Evolutionary conservation across 2,888 invertebrate genomes (phyloP).

Genomic region (Lasioglossum calceatum): DNA sequence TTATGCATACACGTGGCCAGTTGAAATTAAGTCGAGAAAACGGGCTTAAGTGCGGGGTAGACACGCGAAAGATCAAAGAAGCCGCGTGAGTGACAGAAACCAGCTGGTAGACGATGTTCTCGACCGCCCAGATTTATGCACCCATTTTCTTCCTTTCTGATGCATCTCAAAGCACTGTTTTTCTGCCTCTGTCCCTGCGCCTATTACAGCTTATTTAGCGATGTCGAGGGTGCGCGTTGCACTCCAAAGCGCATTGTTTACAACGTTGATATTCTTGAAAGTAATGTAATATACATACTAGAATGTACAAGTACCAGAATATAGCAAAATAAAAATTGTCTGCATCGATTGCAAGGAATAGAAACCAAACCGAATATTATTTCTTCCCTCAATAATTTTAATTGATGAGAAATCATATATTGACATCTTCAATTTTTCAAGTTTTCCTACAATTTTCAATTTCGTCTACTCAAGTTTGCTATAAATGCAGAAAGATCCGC

Average conservation of each 20-base stretch:
- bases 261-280: constrained; percentile 14
- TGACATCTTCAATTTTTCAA: too few relatives aligned
- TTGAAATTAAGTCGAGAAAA: constrained; percentile 77
- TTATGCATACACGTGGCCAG: constrained; percentile 46
- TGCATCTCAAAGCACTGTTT: constrained; percentile 47
- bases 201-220: constrained; percentile 40
- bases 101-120: constrained; percentile 80
- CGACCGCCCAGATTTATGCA: constrained; percentile 73
- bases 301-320: too few relatives aligned
- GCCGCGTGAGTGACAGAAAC: constrained; percentile 81
- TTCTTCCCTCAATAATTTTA: too few relatives aligned
- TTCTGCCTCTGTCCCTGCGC: constrained; percentile 22
- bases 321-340: too few relatives aligned
- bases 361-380: too few relatives aligned
- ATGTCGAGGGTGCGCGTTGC: constrained; percentile 16
- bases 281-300: neutral
- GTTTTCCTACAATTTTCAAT: too few relatives aligned
- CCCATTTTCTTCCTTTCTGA: constrained; percentile 68
- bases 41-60: constrained; percentile 75
- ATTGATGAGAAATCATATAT: too few relatives aligned
- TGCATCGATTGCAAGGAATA: too few relatives aligned
- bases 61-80: constrained; percentile 78
- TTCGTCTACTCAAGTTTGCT: too few relatives aligned
- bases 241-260: constrained; percentile 15
- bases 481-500: too few relatives aligned